A percentile compares a stretch with the other conserved stretches of the same genome.
Evolutionary conservation across 2,888 invertebrate species (phyloP).

Genomic region (Drosophila maculinotata): DNA sequence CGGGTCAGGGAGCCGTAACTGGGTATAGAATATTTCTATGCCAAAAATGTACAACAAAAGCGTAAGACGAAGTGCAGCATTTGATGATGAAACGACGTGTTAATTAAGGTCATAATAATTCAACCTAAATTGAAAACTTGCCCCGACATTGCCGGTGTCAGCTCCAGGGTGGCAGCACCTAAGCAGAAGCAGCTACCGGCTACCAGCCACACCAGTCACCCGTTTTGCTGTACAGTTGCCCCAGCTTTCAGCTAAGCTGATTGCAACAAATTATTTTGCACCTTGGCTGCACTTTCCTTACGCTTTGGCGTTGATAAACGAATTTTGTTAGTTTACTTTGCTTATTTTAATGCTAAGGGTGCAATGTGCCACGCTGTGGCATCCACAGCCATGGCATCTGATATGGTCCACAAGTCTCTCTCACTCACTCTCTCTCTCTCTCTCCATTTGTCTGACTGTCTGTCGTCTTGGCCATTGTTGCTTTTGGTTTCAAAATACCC

Average conservation of each 20-base stretch:
- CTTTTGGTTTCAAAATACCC: slow-evolving; percentile 72
- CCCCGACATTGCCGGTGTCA: slow-evolving; percentile 49
- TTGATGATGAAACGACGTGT: slow-evolving; percentile 83
- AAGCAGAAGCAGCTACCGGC: slow-evolving; percentile 21
- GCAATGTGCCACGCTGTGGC: slow-evolving; percentile 35
- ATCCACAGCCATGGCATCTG: slow-evolving; percentile 21
- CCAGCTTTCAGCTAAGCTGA: slow-evolving; percentile 73
- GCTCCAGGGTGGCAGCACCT: background rate
- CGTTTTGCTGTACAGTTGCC: slow-evolving; percentile 21
- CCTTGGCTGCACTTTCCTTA: slow-evolving; percentile 77
- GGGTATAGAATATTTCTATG: slow-evolving; percentile 48
- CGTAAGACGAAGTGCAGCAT: slow-evolving; percentile 76
- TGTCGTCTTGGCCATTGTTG: slow-evolving; percentile 50
- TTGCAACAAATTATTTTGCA: slow-evolving; percentile 81
- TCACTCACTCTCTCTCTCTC: background rate
- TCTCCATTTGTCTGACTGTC: slow-evolving; percentile 4
- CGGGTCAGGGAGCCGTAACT: background rate
- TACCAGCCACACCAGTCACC: slow-evolving; percentile 7
- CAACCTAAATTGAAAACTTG: slow-evolving; percentile 81
- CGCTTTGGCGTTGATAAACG: slow-evolving; percentile 80
- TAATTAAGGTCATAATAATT: slow-evolving; percentile 84
- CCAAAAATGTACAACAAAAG: slow-evolving; percentile 78
- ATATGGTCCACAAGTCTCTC: slow-evolving; percentile 31
- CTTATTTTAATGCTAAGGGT: slow-evolving; percentile 71
- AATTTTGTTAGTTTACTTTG: slow-evolving; percentile 79